Evolutionary conservation across 2,113 vertebrate genomes (phyloP), one percentile per base, ranked within the genome.

Genomic region (Bambusicola thoracicus): DNA sequence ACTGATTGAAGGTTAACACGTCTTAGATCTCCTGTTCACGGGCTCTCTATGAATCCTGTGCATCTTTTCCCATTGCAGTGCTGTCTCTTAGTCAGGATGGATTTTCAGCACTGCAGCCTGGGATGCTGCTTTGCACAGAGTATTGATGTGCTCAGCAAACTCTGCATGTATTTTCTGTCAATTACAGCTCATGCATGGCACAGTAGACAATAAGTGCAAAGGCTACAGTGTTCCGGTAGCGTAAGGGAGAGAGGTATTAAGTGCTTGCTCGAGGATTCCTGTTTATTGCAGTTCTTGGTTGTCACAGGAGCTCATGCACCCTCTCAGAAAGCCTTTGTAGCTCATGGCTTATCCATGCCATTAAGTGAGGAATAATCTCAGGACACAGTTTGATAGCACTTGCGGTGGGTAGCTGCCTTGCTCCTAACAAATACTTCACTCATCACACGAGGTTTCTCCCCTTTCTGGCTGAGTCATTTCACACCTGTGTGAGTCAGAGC

Each of bases 1-100:
- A 14, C 51, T 20, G 16, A 7, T 30, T 14, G 36, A 49, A 19
- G n/a, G 4, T 53, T 21, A 15, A 14, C 2, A 58, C 62, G 38
- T 36, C 56, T 44, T 15, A 18, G 29, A 38, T 34, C 77, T 81
- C 70, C 58, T 61, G 32, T 48, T 46, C 63, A 8, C 6, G 2
- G 55, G 22, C 55, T 75, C 51, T 29, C 48, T 34, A 3, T n/a
- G 27, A 41, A 63, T 83, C 58, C 89, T 8, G 11, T 3, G 19
- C 11, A 2, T 34, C 48, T 46, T 40, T 46, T 81, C 30, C 34
- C 43, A 0, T 43, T 29, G 43, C 0, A 7, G 5, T 59, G 4
- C 0, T 13, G 13, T 21, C 43, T 55, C 21, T 56, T 70, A 20
- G 32, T 13, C 36, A 66, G 51, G 68, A 4, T 18, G 43, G 40